These are phyloP conservation scores for Phenganax stokvisi DNA, from an alignment of 92 coral and sea anemone species.

Conservation along the genomic window DNA sequence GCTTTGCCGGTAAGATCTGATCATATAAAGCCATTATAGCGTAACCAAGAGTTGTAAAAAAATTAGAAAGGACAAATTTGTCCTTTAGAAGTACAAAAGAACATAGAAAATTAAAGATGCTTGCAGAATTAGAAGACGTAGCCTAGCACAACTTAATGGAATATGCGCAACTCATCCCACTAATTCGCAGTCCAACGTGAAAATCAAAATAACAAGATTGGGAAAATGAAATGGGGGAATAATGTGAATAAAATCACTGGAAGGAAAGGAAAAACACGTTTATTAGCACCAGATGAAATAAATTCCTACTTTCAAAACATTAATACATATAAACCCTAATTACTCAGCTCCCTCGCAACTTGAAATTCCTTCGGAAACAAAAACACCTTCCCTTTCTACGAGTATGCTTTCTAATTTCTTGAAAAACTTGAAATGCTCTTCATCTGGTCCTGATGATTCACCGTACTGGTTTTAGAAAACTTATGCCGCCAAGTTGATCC, in stretches of 20 bases:
- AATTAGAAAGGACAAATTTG: background rate
- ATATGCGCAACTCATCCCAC: background rate
- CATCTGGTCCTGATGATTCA: too few relatives aligned
- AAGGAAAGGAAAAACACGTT: background rate
- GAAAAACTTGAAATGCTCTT: too few relatives aligned
- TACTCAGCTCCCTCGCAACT: too few relatives aligned
- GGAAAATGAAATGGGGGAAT: background rate
- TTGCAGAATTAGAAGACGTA: background rate
- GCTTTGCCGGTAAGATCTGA: background rate
- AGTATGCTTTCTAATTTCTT: too few relatives aligned
- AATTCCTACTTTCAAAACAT: too few relatives aligned
- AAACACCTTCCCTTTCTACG: too few relatives aligned
- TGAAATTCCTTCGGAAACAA: too few relatives aligned
- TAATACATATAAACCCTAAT: too few relatives aligned
- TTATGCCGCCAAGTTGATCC: too few relatives aligned
- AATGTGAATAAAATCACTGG: slow-evolving; percentile 1
- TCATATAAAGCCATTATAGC: background rate
- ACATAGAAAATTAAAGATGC: background rate
- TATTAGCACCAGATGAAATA: background rate
- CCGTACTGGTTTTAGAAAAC: too few relatives aligned
- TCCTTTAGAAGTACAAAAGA: background rate
- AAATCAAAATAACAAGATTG: background rate
- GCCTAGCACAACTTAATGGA: too few relatives aligned
- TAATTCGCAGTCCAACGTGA: background rate
- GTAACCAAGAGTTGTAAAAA: background rate